Percentiles rank a stretch among this genome's conserved stretches.
phyloP scores from a whole-genome alignment of 1,140 invertebrate genomes.

The Whitmania pigra region DNA sequence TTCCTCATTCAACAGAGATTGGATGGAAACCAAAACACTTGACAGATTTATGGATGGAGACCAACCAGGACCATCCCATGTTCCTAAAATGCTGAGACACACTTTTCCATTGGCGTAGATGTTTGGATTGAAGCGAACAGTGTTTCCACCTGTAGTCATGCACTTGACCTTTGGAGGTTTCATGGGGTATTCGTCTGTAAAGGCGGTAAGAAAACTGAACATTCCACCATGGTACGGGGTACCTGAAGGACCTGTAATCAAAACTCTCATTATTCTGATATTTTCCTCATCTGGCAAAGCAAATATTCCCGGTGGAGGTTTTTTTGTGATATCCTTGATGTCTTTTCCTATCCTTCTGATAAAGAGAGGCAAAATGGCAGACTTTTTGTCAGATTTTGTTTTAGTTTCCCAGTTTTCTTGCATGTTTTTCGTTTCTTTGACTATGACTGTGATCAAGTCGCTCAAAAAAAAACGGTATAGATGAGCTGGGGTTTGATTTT shows the following conservation, averaged over 20 bases:
- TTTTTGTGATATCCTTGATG: constrained; percentile 47
- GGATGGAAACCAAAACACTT: constrained; percentile 50
- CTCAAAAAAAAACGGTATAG: no score
- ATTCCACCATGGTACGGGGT: constrained; percentile 57
- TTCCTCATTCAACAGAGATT: constrained; percentile 50
- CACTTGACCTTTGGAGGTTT: constrained; percentile 48
- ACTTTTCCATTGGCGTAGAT: constrained; percentile 54
- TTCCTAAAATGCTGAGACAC: constrained; percentile 53
- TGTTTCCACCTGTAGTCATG: constrained; percentile 51
- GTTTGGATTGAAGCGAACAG: constrained; percentile 54
- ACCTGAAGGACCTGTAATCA: constrained; percentile 53
- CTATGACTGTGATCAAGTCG: no score
- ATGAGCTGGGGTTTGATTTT: no score
- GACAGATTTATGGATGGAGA: constrained; percentile 49
- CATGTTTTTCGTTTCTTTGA: no score
- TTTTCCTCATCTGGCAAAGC: constrained; percentile 48
- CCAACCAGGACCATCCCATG: constrained; percentile 51
- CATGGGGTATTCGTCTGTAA: constrained; percentile 47
- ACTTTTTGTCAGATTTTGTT: no score
- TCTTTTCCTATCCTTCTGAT: constrained; percentile 29
- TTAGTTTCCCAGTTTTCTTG: no score
- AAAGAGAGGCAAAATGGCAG: no score
- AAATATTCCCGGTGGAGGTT: constrained; percentile 50
- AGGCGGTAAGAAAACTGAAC: constrained; percentile 51
- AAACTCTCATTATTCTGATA: constrained; percentile 47